Evolutionary conservation across 2,888 invertebrate species (phyloP).

Genomic region (Nysson spinosus): DNA sequence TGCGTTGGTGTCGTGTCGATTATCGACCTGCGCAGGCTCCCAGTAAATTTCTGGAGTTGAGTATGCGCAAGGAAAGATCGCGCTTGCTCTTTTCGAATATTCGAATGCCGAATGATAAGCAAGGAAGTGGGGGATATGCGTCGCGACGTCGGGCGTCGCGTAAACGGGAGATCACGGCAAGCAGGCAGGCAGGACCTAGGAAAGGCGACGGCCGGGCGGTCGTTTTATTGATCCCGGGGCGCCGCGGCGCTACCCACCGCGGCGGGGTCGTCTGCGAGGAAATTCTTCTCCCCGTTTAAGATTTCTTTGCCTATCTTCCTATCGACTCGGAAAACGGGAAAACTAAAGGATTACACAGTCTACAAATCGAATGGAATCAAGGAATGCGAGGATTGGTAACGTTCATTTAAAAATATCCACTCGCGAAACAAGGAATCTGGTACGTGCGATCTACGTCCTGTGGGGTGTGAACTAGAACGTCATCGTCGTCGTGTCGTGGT

Average conservation of each 20-base stretch:
- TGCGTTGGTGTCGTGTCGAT: constrained; percentile 29
- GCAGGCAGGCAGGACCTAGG: constrained; percentile 70
- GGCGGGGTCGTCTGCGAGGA: constrained; percentile 71
- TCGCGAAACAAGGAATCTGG: constrained; percentile 3
- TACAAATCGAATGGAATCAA: too few species aligned
- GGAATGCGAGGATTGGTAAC: background rate
- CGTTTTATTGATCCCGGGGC: constrained; percentile 77
- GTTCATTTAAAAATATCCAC: background rate
- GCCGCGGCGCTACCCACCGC: constrained; percentile 76
- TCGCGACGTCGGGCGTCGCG: constrained; percentile 68
- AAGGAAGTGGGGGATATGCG: constrained; percentile 51
- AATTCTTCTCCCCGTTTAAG: constrained; percentile 38
- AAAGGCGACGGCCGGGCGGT: constrained; percentile 74
- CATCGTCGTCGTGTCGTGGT: constrained; percentile 15
- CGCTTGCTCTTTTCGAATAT: constrained; percentile 50
- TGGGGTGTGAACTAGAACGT: constrained; percentile 18
- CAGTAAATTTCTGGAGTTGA: constrained; percentile 19
- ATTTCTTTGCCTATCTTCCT: constrained; percentile 15
- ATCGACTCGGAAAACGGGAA: background rate
- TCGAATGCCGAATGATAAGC: background rate
- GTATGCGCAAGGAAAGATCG: constrained; percentile 54
- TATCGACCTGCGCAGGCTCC: constrained; percentile 57
- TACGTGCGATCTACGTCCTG: constrained; percentile 17
- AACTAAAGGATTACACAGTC: background rate
- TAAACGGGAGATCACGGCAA: constrained; percentile 61